Evolutionary conservation across 2,797 vertebrate species (phyloP).

Genomic region (Pseudopleuronectes americanus): DNA sequence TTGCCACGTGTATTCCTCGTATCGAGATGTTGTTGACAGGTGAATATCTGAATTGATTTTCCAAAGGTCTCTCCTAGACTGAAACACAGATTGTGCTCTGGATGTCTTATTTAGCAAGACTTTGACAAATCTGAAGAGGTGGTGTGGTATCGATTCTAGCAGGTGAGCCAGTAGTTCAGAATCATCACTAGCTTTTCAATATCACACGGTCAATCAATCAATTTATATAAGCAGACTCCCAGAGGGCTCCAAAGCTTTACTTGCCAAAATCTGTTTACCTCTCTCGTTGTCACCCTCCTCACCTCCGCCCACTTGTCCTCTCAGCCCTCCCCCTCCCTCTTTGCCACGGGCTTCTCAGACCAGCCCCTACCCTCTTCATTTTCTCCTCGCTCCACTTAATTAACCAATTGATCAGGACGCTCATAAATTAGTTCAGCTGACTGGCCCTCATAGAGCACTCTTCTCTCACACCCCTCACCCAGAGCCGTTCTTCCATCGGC

Average conservation of each 20-base stretch:
- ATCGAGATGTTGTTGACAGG: slow-evolving; percentile 44
- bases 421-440: slow-evolving; percentile 78
- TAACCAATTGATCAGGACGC: slow-evolving; percentile 81
- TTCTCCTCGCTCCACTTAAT: slow-evolving; percentile 78
- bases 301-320: slow-evolving; percentile 29
- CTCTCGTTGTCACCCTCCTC: slow-evolving; percentile 15
- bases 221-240: slow-evolving; percentile 38
- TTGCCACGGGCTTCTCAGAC: slow-evolving; percentile 27
- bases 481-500: slow-evolving; percentile 11
- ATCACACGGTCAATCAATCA: slow-evolving; percentile 23
- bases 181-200: slow-evolving; percentile 53
- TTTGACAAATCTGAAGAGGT: slow-evolving; percentile 60
- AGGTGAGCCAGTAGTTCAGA: slow-evolving; percentile 40
- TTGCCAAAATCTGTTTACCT: slow-evolving; percentile 24
- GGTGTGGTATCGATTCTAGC: slow-evolving; percentile 41
- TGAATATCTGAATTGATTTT: slow-evolving; percentile 64
- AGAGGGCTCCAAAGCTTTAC: slow-evolving; percentile 14
- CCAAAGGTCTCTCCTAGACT: slow-evolving; percentile 62
- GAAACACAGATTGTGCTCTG: slow-evolving; percentile 36
- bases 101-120: slow-evolving; percentile 63
- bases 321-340: slow-evolving; percentile 22
- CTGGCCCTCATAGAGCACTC: slow-evolving; percentile 61
- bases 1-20: slow-evolving; percentile 8
- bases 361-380: slow-evolving; percentile 52
- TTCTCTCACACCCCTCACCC: slow-evolving; percentile 25